A percentile compares a stretch with the other conserved stretches of the same genome.
Conservation (phyloP, 2,113 vertebrate genomes). For the Anoplopoma fimbria region DNA sequence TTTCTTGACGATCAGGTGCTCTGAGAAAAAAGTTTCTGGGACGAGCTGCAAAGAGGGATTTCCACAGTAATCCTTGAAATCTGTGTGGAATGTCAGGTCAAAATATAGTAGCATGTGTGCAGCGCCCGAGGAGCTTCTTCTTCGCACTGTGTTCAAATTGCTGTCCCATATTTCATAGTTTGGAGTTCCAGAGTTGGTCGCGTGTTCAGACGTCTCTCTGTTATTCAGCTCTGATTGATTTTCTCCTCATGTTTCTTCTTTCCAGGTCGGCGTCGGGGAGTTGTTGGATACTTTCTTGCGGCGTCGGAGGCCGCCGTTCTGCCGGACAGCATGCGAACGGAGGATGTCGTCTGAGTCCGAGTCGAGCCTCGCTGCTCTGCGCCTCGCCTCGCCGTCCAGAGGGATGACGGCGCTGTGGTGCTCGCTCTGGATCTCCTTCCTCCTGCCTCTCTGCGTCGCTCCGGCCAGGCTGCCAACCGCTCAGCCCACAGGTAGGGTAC, state of each 20-base stretch:
- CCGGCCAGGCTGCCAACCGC: constrained; percentile 77
- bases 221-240: not conserved
- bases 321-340: constrained; percentile 73
- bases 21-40: constrained; percentile 44
- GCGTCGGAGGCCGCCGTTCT: constrained; percentile 46
- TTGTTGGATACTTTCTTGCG: constrained; percentile 25
- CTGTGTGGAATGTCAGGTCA: constrained; percentile 56
- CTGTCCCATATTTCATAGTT: not conserved
- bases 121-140: not conserved
- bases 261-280: constrained; percentile 40
- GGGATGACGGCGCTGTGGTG: constrained; percentile 85
- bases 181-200: not conserved
- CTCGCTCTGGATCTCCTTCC: constrained; percentile 80
- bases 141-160: not conserved
- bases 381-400: constrained; percentile 59
- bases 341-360: constrained; percentile 79
- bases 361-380: constrained; percentile 73
- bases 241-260: not conserved
- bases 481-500: constrained; percentile 80
- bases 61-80: constrained; percentile 56
- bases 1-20: constrained; percentile 35
- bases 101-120: constrained; percentile 16
- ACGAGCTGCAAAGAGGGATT: constrained; percentile 55
- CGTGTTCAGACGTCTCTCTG: not conserved
- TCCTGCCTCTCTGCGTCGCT: constrained; percentile 72